Percentiles rank a stretch among this genome's conserved stretches.
These are phyloP conservation scores for Germaria angustata DNA, from an alignment of 2,888 invertebrate genomes.

Conservation along the genomic window DNA sequence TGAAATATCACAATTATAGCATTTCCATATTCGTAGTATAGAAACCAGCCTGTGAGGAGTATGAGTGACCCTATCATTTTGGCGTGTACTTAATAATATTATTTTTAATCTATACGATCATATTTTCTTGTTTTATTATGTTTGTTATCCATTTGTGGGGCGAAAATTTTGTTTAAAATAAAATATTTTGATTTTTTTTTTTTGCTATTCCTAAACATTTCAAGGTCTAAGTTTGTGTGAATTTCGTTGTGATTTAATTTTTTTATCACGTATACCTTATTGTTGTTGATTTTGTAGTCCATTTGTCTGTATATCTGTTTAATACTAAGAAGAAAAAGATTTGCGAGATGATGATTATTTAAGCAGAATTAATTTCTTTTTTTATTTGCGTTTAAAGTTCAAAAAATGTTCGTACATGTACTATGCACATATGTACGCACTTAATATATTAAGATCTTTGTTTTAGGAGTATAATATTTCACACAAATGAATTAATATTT, in stretches of 20 bases:
- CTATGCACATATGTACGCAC: too few species aligned
- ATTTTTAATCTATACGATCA: too few species aligned
- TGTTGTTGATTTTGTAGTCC: background rate
- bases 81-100: background rate
- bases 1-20: too few species aligned
- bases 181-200: slow-evolving; percentile 14
- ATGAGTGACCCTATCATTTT: background rate
- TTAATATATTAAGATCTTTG: too few species aligned
- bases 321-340: background rate
- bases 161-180: slow-evolving; percentile 3
- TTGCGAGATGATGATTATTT: background rate
- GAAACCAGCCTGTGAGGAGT: too few species aligned
- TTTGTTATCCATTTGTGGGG: slow-evolving; percentile 3
- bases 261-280: background rate
- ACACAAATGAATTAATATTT: too few species aligned
- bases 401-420: background rate
- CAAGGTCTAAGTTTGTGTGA: slow-evolving; percentile 40
- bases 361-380: background rate
- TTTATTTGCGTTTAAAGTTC: background rate
- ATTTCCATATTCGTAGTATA: too few species aligned
- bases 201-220: slow-evolving; percentile 8
- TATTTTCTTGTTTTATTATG: background rate
- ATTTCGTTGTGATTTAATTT: slow-evolving; percentile 9
- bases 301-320: slow-evolving; percentile 12
- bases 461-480: too few species aligned